Evolutionary conservation across 2,797 vertebrate genomes (phyloP).

Genomic region (Alcedo quadribrachys): DNA sequence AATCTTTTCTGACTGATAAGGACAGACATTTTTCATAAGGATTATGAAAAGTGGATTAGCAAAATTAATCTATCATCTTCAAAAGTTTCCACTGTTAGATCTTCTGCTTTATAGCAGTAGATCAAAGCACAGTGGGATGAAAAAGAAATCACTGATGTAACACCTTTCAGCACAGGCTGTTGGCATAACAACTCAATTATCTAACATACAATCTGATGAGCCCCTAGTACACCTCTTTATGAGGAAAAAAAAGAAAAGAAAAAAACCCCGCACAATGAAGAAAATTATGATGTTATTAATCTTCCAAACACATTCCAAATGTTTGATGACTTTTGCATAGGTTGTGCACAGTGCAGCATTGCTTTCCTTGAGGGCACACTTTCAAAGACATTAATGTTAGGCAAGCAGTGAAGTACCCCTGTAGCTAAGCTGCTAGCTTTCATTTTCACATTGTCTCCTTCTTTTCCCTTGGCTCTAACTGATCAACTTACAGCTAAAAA

Average conservation of each 20-base stretch:
- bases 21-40: not conserved
- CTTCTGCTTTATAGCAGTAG: slow-evolving; percentile 45
- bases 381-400: not conserved
- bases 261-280: not conserved
- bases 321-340: not conserved
- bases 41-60: slow-evolving; percentile 55
- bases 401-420: not conserved
- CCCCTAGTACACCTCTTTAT: not conserved
- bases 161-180: slow-evolving; percentile 22
- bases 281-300: not conserved
- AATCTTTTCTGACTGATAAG: slow-evolving; percentile 50
- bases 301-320: not conserved
- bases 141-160: slow-evolving; percentile 41
- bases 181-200: slow-evolving; percentile 39
- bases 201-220: not conserved
- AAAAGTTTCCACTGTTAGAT: slow-evolving; percentile 59
- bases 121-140: slow-evolving; percentile 48
- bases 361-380: not conserved
- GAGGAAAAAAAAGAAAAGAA: rapidly evolving
- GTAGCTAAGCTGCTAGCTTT: not conserved
- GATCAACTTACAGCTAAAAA: not conserved
- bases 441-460: not conserved
- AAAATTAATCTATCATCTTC: slow-evolving; percentile 51
- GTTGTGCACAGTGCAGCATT: not conserved
- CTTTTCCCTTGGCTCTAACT: not conserved